These are phyloP conservation scores for Rattus rattus DNA, from an alignment of 2,113 vertebrate species.

Conservation along the genomic window DNA sequence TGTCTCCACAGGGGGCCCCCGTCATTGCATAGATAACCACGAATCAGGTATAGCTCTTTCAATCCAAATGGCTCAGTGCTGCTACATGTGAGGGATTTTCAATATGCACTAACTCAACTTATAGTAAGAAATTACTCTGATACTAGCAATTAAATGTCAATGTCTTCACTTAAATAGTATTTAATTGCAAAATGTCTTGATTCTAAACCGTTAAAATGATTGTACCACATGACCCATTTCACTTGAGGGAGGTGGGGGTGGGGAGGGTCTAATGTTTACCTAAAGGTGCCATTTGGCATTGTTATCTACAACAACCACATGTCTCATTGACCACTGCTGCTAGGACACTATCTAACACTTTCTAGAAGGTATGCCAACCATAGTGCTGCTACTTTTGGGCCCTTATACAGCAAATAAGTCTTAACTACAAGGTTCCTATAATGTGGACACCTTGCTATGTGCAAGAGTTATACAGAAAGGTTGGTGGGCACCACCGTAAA, in stretches of 20 bases:
- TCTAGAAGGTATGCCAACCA: background rate
- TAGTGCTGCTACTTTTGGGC: too few species aligned
- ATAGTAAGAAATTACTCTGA: background rate
- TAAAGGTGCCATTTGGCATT: background rate
- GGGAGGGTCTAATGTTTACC: background rate
- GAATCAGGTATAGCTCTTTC: background rate
- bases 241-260: background rate
- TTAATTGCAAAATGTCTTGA: background rate
- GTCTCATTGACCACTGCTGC: background rate
- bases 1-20: background rate
- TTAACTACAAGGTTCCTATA: background rate
- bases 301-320: background rate
- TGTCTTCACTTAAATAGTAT: background rate
- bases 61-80: background rate
- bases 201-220: background rate
- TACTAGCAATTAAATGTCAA: background rate
- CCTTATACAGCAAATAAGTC: background rate
- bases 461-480: background rate
- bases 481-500: accelerated
- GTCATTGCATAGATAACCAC: background rate
- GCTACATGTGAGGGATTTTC: background rate
- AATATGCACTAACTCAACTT: background rate
- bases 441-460: background rate
- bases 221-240: background rate
- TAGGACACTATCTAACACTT: background rate